Evolutionary conservation across 2,888 invertebrate genomes (phyloP).

Genomic region (Cheilosia impressa): DNA sequence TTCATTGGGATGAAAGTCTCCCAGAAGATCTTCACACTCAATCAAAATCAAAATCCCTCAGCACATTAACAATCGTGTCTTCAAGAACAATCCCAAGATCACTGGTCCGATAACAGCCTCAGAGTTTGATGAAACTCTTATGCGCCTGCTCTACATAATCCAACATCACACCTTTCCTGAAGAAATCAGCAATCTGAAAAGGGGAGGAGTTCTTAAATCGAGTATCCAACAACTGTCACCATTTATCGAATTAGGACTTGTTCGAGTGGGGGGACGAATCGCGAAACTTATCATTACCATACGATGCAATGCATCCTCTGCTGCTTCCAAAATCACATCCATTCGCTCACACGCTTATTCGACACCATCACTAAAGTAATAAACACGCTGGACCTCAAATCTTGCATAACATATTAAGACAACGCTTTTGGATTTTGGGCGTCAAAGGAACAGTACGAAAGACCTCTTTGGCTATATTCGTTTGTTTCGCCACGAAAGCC

Average conservation of each 20-base stretch:
- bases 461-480: constrained; percentile 25
- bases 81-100: constrained; percentile 14
- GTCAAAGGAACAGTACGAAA: constrained; percentile 11
- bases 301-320: constrained; percentile 27
- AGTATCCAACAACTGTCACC: background rate
- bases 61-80: constrained; percentile 18
- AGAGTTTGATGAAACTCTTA: constrained; percentile 21
- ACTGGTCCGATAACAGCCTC: constrained; percentile 9
- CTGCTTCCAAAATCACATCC: constrained; percentile 24
- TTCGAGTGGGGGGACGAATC: constrained; percentile 34
- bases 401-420: constrained; percentile 20
- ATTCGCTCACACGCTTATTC: constrained; percentile 16
- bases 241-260: constrained; percentile 24
- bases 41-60: too few species aligned
- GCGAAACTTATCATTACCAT: background rate
- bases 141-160: constrained; percentile 6
- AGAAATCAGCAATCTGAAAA: constrained; percentile 5
- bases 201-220: background rate
- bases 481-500: constrained; percentile 36
- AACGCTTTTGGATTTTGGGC: constrained; percentile 21
- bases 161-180: constrained; percentile 12
- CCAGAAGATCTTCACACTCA: too few species aligned
- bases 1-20: too few species aligned
- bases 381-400: constrained; percentile 16
- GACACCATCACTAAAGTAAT: constrained; percentile 12